These are phyloP conservation scores for Ailuropoda melanoleuca DNA, from an alignment of 2,113 vertebrate genomes.

Conservation along the genomic window DNA sequence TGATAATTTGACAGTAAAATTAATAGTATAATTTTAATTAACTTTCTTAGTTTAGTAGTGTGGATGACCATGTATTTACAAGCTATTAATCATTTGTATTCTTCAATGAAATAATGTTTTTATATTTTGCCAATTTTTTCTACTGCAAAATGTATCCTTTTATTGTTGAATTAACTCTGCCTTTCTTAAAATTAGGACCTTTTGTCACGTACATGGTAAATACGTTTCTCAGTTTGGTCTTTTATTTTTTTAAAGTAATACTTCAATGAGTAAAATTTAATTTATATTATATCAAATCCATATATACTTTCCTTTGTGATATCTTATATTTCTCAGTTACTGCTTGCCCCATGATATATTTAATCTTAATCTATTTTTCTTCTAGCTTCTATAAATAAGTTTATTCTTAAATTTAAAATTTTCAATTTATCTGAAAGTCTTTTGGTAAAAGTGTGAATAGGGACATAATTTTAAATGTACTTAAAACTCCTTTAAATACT, in stretches of 20 bases:
- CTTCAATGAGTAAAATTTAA: not conserved
- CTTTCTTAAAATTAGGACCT: conserved; percentile 5
- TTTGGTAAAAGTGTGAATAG: not conserved
- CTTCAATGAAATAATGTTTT: not conserved
- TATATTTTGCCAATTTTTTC: not conserved
- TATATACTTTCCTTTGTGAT: not conserved
- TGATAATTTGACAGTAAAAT: not conserved
- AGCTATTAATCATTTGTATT: not conserved
- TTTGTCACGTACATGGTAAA: not conserved
- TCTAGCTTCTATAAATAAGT: not conserved
- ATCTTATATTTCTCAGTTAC: not conserved
- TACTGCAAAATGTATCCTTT: not conserved
- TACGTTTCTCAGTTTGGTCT: not conserved
- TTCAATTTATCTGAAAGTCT: not conserved
- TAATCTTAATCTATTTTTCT: not conserved
- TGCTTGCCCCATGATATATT: not conserved
- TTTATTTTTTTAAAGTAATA: not conserved
- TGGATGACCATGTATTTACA: not conserved
- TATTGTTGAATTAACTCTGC: not conserved
- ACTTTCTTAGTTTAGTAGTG: not conserved
- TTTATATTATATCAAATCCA: not conserved
- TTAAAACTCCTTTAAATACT: not conserved
- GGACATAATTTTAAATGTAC: not conserved
- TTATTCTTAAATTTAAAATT: not conserved
- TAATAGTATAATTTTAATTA: not conserved